Evolutionary conservation across 2,113 vertebrate genomes (phyloP).

Genomic region (Geococcyx californianus): DNA sequence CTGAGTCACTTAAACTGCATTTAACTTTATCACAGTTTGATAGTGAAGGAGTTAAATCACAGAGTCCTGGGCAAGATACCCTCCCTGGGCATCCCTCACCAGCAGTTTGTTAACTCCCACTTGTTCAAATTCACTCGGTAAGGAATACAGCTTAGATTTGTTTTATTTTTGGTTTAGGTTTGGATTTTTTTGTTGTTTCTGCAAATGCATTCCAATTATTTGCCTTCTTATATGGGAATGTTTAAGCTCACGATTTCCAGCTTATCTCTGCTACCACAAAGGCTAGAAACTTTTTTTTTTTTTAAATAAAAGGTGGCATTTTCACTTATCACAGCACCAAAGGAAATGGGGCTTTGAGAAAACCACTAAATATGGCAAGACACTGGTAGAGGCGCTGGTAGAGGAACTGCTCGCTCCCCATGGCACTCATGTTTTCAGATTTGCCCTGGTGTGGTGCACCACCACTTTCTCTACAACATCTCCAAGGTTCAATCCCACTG

Average conservation of each 20-base stretch:
- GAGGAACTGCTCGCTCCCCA: neutral
- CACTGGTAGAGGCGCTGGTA: accelerated
- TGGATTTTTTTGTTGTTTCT: neutral
- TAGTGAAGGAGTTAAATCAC: neutral
- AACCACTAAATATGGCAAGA: neutral
- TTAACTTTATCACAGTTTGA: neutral
- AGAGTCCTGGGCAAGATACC: accelerated
- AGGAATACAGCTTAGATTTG: neutral
- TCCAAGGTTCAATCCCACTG: neutral
- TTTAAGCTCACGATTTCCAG: neutral
- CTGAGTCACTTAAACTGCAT: neutral
- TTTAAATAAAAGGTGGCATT: neutral
- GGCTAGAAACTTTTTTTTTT: slow-evolving; percentile 1
- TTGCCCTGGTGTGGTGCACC: neutral
- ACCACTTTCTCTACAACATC: neutral
- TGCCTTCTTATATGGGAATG: neutral
- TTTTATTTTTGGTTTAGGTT: neutral
- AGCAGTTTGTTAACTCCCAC: neutral
- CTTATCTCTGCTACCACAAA: slow-evolving; percentile 42
- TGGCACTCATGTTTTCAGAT: neutral
- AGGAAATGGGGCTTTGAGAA: neutral
- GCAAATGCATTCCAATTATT: neutral
- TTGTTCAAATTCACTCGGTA: accelerated
- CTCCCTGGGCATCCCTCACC: neutral
- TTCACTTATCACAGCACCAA: slow-evolving; percentile 18